phyloP scores from a whole-genome alignment of 2,113 vertebrate species.

The Prunella fulvescens region DNA sequence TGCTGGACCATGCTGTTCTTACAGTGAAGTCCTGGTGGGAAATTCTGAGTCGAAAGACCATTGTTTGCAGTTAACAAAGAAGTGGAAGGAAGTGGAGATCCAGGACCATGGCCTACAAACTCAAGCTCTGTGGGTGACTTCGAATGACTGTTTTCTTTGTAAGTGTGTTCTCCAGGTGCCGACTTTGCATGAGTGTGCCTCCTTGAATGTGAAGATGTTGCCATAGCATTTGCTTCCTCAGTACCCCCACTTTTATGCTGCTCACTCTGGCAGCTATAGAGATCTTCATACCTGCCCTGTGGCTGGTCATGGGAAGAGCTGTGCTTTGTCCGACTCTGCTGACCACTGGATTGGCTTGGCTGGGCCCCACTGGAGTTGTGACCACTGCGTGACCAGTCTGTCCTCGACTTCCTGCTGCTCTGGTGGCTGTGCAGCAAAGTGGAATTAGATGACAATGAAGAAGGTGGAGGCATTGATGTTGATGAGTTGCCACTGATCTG shows the following conservation, averaged over 20 bases:
- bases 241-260: constrained; percentile 74
- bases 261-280: constrained; percentile 83
- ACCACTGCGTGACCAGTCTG: constrained; percentile 83
- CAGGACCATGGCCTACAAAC: constrained; percentile 73
- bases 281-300: constrained; percentile 81
- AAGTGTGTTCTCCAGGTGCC: constrained; percentile 70
- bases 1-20: constrained; percentile 87
- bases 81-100: constrained; percentile 87
- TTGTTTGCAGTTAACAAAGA: constrained; percentile 81
- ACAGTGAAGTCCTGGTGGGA: constrained; percentile 85
- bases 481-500: constrained; percentile 68
- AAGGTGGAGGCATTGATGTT: constrained; percentile 70
- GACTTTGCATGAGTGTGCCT: constrained; percentile 77
- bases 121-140: constrained; percentile 83
- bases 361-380: constrained; percentile 69
- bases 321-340: constrained; percentile 79
- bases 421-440: constrained; percentile 73
- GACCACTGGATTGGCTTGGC: constrained; percentile 67
- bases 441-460: constrained; percentile 75
- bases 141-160: constrained; percentile 79
- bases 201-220: constrained; percentile 73
- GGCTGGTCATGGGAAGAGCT: constrained; percentile 76
- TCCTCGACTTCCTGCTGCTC: constrained; percentile 81
- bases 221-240: constrained; percentile 78
- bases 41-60: constrained; percentile 83